phyloP scores from a whole-genome alignment of 2,113 vertebrate genomes.

The Xyrauchen texanus region DNA sequence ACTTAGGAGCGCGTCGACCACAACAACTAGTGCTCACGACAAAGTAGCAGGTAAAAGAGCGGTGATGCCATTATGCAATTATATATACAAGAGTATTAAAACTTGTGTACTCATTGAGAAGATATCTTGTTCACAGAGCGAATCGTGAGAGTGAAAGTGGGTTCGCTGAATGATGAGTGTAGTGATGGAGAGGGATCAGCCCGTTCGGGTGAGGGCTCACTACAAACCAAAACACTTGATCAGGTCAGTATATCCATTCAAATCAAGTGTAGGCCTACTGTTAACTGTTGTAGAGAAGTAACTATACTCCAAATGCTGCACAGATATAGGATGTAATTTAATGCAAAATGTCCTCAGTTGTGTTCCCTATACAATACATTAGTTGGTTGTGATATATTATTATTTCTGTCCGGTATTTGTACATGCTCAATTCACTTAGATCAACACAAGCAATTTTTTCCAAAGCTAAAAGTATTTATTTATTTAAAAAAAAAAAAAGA shows the following conservation, averaged over 20 bases:
- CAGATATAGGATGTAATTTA: no score
- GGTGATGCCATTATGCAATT: neutral
- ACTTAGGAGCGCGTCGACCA: conserved; percentile 2
- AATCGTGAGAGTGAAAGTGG: conserved; percentile 15
- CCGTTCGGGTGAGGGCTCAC: neutral
- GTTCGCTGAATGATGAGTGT: neutral
- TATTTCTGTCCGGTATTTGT: no score
- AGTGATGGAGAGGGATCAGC: neutral
- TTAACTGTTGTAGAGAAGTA: neutral
- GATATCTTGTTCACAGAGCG: conserved; percentile 6
- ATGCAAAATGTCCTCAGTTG: no score
- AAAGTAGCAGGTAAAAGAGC: neutral
- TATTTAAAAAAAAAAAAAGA: no score
- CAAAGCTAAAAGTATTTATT: no score
- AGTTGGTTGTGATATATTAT: no score
- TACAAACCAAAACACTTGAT: neutral
- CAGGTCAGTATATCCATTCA: neutral
- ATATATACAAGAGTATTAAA: neutral
- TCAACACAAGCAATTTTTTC: no score
- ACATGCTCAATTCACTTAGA: no score
- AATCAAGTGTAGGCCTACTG: no score
- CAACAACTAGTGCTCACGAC: neutral
- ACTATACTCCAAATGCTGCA: neutral
- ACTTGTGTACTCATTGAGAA: neutral
- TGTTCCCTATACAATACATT: no score